Percentiles rank a stretch among this genome's conserved stretches.
Conservation (phyloP, 2,888 invertebrate species). For the Ypsolopha sequella region DNA sequence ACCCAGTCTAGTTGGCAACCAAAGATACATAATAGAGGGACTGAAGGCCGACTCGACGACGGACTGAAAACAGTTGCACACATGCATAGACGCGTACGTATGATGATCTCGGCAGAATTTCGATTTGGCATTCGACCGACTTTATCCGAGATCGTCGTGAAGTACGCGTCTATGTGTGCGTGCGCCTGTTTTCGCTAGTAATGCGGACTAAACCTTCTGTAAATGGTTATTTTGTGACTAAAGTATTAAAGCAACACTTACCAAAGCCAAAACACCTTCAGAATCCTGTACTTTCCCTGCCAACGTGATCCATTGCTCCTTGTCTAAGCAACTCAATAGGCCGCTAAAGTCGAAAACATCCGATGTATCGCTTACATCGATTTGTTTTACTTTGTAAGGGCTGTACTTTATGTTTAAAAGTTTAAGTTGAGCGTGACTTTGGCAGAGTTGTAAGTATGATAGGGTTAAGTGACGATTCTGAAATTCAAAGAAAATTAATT, state of each 20-base stretch:
- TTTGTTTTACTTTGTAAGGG: slow-evolving; percentile 32
- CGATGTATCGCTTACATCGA: slow-evolving; percentile 10
- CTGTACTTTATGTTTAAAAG: slow-evolving; percentile 51
- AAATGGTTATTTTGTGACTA: too few relatives aligned
- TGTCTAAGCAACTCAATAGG: slow-evolving; percentile 40
- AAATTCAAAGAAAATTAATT: not conserved
- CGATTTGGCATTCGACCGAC: too few relatives aligned
- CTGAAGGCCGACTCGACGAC: too few relatives aligned
- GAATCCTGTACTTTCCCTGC: slow-evolving; percentile 25
- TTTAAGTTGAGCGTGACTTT: slow-evolving; percentile 42
- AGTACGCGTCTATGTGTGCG: too few relatives aligned
- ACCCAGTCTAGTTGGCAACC: too few relatives aligned
- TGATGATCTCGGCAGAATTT: too few relatives aligned
- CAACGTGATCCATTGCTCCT: slow-evolving; percentile 38
- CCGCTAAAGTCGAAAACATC: slow-evolving; percentile 33
- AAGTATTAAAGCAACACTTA: slow-evolving; percentile 21
- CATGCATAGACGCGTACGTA: too few relatives aligned
- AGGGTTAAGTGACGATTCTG: not conserved
- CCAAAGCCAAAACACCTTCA: slow-evolving; percentile 32
- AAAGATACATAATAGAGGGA: too few relatives aligned
- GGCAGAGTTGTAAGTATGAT: slow-evolving; percentile 41
- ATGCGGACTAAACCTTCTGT: too few relatives aligned
- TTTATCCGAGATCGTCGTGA: too few relatives aligned
- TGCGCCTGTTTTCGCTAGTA: too few relatives aligned
- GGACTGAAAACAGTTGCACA: too few relatives aligned